A percentile compares a stretch with the other conserved stretches of the same genome.
Evolutionary conservation across 2,113 vertebrate species (phyloP).

Genomic region (Pavo muticus): DNA sequence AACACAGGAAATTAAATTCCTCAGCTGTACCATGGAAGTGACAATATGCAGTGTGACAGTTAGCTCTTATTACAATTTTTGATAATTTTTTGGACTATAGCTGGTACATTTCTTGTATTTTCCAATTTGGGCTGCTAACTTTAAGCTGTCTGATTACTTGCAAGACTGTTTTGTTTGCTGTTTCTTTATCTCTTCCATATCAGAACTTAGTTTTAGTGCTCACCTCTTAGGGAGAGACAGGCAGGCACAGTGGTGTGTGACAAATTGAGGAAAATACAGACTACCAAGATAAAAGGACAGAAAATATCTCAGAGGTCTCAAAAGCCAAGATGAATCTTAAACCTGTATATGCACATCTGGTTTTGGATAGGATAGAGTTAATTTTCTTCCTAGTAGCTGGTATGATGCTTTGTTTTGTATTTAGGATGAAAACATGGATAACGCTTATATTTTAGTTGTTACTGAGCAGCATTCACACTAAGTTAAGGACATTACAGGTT

Average conservation of each 20-base stretch:
- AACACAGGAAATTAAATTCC: neutral
- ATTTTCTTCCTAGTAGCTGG: neutral
- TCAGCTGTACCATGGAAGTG: neutral
- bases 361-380: neutral
- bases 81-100: neutral
- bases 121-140: neutral
- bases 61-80: neutral
- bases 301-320: neutral
- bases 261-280: neutral
- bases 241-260: neutral
- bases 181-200: neutral
- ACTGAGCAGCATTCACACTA: neutral
- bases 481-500: neutral
- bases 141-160: neutral
- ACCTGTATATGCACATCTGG: neutral
- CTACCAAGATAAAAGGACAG: neutral
- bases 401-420: neutral
- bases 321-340: neutral
- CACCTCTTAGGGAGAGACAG: neutral
- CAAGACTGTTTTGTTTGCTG: neutral
- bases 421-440: neutral
- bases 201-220: neutral
- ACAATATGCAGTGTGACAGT: neutral
- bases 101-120: neutral
- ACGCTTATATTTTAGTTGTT: neutral